These are phyloP conservation scores for Pangasius macronema DNA, from an alignment of 2,797 vertebrate genomes.

Conservation along the genomic window DNA sequence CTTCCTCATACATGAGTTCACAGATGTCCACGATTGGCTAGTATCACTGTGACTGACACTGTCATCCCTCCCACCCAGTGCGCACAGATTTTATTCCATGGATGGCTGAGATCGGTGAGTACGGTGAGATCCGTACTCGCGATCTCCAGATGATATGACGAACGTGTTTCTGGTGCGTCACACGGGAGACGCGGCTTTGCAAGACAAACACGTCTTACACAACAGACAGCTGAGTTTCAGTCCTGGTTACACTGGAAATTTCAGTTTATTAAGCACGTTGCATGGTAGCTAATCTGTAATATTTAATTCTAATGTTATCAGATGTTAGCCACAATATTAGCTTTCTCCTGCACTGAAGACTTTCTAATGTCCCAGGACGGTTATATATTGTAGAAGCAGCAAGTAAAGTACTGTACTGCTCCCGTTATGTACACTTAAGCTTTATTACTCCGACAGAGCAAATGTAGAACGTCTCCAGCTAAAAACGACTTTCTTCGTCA, in stretches of 20 bases:
- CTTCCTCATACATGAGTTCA: background rate
- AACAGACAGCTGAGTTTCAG: background rate
- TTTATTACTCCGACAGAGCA: background rate
- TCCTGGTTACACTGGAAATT: background rate
- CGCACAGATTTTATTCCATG: background rate
- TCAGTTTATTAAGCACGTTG: background rate
- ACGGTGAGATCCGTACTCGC: background rate
- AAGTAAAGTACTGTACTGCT: background rate
- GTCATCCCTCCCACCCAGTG: background rate
- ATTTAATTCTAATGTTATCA: background rate
- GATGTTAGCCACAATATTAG: background rate
- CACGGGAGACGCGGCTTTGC: background rate
- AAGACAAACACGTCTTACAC: background rate
- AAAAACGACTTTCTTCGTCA: background rate
- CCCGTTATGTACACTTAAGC: background rate
- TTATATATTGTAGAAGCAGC: background rate
- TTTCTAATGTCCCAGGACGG: background rate
- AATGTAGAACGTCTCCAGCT: background rate
- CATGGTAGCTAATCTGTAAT: background rate
- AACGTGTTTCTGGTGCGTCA: too few species aligned
- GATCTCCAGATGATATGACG: background rate
- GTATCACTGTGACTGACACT: background rate
- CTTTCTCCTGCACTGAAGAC: background rate
- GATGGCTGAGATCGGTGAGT: background rate
- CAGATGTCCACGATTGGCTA: background rate